A percentile compares a stretch with the other conserved stretches of the same genome.
These are phyloP conservation scores for Pyrochroa serraticornis DNA, from an alignment of 2,888 invertebrate genomes.

Conservation along the genomic window DNA sequence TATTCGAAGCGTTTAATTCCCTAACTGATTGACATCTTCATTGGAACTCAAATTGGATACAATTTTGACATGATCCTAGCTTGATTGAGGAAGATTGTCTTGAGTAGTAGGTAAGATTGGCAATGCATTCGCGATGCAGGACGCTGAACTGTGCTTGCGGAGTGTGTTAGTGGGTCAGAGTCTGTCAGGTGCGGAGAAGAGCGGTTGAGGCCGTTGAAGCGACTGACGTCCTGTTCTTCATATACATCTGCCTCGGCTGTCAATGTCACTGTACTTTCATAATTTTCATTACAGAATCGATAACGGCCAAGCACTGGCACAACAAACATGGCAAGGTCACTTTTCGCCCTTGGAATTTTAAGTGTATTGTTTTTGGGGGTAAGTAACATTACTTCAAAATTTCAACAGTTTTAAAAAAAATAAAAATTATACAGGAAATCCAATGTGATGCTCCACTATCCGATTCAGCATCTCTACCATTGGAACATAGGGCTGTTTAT, in stretches of 20 bases:
- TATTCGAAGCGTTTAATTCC: slow-evolving; percentile 17
- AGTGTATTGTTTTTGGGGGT: slow-evolving; percentile 48
- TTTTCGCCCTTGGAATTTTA: slow-evolving; percentile 43
- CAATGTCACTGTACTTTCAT: slow-evolving; percentile 49
- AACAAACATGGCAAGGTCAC: slow-evolving; percentile 49
- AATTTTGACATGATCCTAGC: background rate
- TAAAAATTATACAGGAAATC: slow-evolving; percentile 65
- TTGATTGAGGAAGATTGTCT: background rate
- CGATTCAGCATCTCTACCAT: slow-evolving; percentile 80
- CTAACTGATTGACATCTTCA: background rate
- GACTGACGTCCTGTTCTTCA: slow-evolving; percentile 23
- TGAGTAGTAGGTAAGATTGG: slow-evolving; percentile 11
- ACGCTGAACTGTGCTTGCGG: slow-evolving; percentile 52
- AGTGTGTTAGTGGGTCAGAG: slow-evolving; percentile 58
- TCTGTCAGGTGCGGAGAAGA: slow-evolving; percentile 50
- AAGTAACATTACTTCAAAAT: slow-evolving; percentile 28
- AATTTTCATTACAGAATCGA: slow-evolving; percentile 51
- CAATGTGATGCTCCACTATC: slow-evolving; percentile 77
- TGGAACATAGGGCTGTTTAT: slow-evolving; percentile 80
- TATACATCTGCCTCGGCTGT: slow-evolving; percentile 34
- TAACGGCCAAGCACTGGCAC: slow-evolving; percentile 46
- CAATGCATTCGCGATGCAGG: slow-evolving; percentile 42
- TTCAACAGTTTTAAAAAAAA: too few species aligned
- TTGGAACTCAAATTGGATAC: background rate
- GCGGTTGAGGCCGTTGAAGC: slow-evolving; percentile 26